Evolutionary conservation across 2,888 invertebrate species (phyloP).

Genomic region (Drosophila robusta): DNA sequence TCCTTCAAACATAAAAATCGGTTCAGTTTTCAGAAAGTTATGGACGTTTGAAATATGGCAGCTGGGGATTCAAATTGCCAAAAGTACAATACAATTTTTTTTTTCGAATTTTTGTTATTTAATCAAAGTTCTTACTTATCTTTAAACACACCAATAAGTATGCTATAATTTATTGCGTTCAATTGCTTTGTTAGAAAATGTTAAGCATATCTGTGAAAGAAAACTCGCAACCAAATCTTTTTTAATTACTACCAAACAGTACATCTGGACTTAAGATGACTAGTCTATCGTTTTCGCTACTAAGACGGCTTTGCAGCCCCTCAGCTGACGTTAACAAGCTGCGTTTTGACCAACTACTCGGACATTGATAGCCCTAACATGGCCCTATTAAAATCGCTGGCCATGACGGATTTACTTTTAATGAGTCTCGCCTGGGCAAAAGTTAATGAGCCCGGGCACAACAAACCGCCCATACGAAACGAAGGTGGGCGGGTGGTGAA

Average conservation of each 20-base stretch:
- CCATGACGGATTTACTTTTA: conserved; percentile 75
- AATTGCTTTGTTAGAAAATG: background rate
- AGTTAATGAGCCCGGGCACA: conserved; percentile 64
- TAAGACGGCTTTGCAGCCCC: conserved; percentile 21
- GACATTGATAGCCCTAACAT: conserved; percentile 50
- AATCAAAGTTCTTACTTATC: background rate
- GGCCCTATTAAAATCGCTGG: conserved; percentile 50
- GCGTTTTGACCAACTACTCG: conserved; percentile 25
- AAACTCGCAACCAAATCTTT: background rate
- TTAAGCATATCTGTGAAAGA: background rate
- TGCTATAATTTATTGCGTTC: background rate
- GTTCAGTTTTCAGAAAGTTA: too few relatives aligned
- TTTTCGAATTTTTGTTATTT: background rate
- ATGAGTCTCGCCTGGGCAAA: conserved; percentile 59
- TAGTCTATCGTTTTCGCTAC: background rate
- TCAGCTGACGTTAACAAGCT: conserved; percentile 69
- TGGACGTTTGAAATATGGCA: too few relatives aligned
- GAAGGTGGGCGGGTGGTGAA: background rate
- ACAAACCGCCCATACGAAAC: conserved; percentile 56
- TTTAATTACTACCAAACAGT: conserved; percentile 13
- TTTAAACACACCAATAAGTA: background rate
- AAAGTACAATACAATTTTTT: background rate
- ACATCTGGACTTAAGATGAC: background rate
- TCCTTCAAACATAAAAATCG: too few relatives aligned
- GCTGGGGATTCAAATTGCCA: too few relatives aligned